phyloP scores from a whole-genome alignment of 1,140 invertebrate species.

The Bombus vancouverensis region DNA sequence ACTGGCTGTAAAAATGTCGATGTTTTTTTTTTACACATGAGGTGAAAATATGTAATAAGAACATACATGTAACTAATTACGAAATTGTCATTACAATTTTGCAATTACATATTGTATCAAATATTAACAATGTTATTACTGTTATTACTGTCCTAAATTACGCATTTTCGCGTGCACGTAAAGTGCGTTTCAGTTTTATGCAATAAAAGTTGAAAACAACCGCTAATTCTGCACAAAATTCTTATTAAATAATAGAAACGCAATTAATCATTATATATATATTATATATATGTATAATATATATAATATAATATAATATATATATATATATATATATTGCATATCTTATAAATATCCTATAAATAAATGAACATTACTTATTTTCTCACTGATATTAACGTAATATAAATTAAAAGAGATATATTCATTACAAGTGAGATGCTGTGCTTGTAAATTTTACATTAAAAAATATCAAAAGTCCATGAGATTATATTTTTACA shows the following conservation, averaged over 20 bases:
- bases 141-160: slow-evolving; percentile 17
- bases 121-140: not conserved
- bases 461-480: slow-evolving; percentile 9
- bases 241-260: slow-evolving; percentile 46
- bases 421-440: not conserved
- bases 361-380: slow-evolving; percentile 34
- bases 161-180: not conserved
- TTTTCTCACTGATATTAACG: slow-evolving; percentile 34
- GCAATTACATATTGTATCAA: not conserved
- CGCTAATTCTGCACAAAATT: not conserved
- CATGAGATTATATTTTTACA: slow-evolving; percentile 8
- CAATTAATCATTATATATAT: slow-evolving; percentile 5
- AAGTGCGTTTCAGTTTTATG: not conserved
- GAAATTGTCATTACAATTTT: not conserved
- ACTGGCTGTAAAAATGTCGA: slow-evolving; percentile 47
- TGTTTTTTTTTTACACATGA: slow-evolving; percentile 29
- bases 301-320: not conserved
- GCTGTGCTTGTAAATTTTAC: not conserved
- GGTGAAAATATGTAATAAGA: slow-evolving; percentile 20
- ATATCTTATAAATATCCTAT: slow-evolving; percentile 36
- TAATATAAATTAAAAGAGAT: slow-evolving; percentile 35
- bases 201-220: not conserved
- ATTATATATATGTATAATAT: too few relatives aligned
- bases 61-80: slow-evolving; percentile 20
- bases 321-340: slow-evolving; percentile 9